Percentiles rank a stretch among this genome's conserved stretches.
Conservation (phyloP, 2,797 vertebrate genomes). For the Esox lucius region DNA sequence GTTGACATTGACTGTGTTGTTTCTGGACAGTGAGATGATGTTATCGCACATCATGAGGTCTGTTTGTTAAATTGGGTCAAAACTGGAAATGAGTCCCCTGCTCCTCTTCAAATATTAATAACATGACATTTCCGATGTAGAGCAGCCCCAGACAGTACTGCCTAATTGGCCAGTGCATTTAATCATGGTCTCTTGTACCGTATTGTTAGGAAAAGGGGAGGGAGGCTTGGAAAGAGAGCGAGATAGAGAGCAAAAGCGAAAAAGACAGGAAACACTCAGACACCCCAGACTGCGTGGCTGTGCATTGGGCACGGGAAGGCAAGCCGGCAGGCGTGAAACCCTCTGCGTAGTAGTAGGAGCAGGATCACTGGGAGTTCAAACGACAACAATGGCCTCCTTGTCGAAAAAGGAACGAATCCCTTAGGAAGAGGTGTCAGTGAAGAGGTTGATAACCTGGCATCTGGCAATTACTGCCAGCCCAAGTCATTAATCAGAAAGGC, state of each 20-base stretch:
- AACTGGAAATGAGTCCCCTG: slow-evolving; percentile 40
- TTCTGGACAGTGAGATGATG: slow-evolving; percentile 36
- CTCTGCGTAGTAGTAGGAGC: slow-evolving; percentile 11
- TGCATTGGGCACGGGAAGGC: background rate
- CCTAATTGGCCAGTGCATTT: slow-evolving; percentile 52
- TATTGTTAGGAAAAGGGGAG: slow-evolving; percentile 14
- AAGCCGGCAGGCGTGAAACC: background rate
- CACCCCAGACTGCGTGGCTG: background rate
- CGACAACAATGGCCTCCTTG: slow-evolving; percentile 42
- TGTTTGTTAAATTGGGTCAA: slow-evolving; percentile 59
- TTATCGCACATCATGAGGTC: slow-evolving; percentile 34
- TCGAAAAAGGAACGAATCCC: slow-evolving; percentile 37
- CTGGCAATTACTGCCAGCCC: slow-evolving; percentile 41
- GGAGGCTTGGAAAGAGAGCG: slow-evolving; percentile 3
- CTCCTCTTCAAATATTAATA: slow-evolving; percentile 57
- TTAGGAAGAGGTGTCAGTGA: slow-evolving; percentile 44
- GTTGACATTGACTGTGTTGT: slow-evolving; percentile 19
- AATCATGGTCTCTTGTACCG: slow-evolving; percentile 36
- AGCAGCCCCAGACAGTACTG: slow-evolving; percentile 44
- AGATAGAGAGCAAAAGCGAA: background rate
- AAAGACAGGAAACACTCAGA: background rate
- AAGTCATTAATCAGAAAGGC: slow-evolving; percentile 48
- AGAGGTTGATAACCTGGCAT: slow-evolving; percentile 52
- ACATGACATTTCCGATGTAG: slow-evolving; percentile 53
- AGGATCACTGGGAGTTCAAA: slow-evolving; percentile 29